Conservation (phyloP, 2,888 invertebrate genomes). For the Athetis lepigone region DNA sequence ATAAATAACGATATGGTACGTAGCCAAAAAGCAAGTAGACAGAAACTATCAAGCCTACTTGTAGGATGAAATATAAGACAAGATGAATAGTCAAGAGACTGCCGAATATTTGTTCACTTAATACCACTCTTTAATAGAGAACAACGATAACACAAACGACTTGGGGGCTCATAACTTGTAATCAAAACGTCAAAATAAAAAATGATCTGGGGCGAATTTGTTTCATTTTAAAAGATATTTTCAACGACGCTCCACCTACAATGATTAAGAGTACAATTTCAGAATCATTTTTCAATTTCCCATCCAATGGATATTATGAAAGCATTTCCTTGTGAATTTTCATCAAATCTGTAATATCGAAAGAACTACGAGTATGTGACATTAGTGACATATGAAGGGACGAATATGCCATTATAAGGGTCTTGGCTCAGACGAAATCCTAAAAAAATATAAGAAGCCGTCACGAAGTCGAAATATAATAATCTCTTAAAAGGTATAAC, state of each 20-base stretch:
- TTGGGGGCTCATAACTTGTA: conserved; percentile 47
- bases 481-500: conserved; percentile 52
- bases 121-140: conserved; percentile 35
- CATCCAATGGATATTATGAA: conserved; percentile 31
- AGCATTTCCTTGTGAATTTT: conserved; percentile 48
- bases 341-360: conserved; percentile 43
- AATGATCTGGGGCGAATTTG: conserved; percentile 54
- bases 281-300: conserved; percentile 28
- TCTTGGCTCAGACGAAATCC: conserved; percentile 42
- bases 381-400: conserved; percentile 54
- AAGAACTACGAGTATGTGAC: conserved; percentile 39
- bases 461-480: conserved; percentile 32
- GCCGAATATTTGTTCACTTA: conserved; percentile 35
- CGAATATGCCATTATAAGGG: conserved; percentile 56
- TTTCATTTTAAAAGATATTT: conserved; percentile 51
- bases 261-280: conserved; percentile 38
- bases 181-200: conserved; percentile 62
- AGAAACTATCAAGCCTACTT: conserved; percentile 47
- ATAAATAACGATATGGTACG: conserved; percentile 55
- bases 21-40: conserved; percentile 57
- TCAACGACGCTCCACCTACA: conserved; percentile 21
- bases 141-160: conserved; percentile 48
- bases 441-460: conserved; percentile 55
- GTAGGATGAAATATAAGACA: conserved; percentile 44
- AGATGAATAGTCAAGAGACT: conserved; percentile 34